Evolutionary conservation across 2,113 vertebrate species (phyloP).

Genomic region (Raphicerus campestris): DNA sequence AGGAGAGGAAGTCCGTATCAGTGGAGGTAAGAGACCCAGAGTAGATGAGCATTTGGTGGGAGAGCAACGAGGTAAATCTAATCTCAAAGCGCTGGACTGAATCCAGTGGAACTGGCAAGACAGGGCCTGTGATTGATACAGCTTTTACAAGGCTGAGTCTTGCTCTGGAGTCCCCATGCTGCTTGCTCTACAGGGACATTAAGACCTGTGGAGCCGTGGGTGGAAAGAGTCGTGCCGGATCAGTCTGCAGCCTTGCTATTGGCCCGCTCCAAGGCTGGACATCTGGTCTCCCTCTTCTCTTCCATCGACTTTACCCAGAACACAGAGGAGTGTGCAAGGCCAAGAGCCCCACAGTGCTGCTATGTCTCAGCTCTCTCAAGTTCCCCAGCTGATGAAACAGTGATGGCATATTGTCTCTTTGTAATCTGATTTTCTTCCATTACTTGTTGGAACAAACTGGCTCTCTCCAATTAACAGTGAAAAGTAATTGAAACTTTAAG

Average conservation of each 20-base stretch:
- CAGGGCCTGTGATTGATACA: neutral
- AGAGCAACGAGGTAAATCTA: neutral
- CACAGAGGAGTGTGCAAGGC: neutral
- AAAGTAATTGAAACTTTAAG: neutral
- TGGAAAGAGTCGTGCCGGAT: neutral
- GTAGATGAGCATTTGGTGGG: neutral
- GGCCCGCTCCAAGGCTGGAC: neutral
- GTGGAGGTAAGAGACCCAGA: neutral
- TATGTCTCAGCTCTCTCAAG: neutral
- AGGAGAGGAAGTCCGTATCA: neutral
- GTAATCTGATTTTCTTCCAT: neutral
- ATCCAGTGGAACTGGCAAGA: neutral
- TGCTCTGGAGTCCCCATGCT: neutral
- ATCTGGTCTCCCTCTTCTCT: neutral
- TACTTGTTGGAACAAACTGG: neutral
- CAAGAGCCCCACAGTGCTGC: neutral
- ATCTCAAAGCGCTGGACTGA: neutral
- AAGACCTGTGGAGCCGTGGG: neutral
- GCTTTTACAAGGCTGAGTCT: neutral
- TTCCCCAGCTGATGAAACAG: neutral
- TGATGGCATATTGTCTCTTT: neutral
- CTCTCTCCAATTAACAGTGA: neutral
- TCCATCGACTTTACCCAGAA: neutral
- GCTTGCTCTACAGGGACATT: neutral
- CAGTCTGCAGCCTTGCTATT: neutral